Percentiles rank a stretch among this genome's conserved stretches.
Conservation (phyloP, 2,113 vertebrate species). For the Sclerurus mexicanus region DNA sequence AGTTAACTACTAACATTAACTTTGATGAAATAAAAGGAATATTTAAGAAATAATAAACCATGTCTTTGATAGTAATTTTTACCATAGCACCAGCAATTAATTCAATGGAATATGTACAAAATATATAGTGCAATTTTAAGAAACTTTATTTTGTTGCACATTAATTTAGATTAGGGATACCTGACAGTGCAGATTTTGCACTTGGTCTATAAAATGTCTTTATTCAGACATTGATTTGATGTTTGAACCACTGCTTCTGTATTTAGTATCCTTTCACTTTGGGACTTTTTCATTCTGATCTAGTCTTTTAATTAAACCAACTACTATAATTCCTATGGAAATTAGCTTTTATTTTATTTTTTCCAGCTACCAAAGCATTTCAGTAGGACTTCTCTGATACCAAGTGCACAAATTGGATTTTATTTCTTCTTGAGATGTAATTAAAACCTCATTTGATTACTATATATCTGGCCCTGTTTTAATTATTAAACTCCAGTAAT, state of each 20-base stretch:
- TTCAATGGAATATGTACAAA: neutral
- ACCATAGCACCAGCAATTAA: slow-evolving; percentile 10
- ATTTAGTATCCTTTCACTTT: slow-evolving; percentile 63
- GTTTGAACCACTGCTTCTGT: slow-evolving; percentile 25
- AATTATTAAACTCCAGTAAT: slow-evolving; percentile 80
- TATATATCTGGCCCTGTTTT: slow-evolving; percentile 79
- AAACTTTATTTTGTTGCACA: slow-evolving; percentile 14
- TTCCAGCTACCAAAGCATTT: slow-evolving; percentile 73
- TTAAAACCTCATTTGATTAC: slow-evolving; percentile 84
- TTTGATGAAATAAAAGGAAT: neutral
- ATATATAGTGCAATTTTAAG: slow-evolving; percentile 41
- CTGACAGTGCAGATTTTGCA: slow-evolving; percentile 43
- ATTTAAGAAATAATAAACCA: slow-evolving; percentile 43
- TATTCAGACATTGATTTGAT: slow-evolving; percentile 57
- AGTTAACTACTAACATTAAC: slow-evolving; percentile 7
- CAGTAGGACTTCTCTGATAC: slow-evolving; percentile 69
- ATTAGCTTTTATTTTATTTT: slow-evolving; percentile 75
- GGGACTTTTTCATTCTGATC: slow-evolving; percentile 55
- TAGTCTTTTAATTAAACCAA: slow-evolving; percentile 76
- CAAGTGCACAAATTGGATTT: slow-evolving; percentile 73
- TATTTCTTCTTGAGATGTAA: slow-evolving; percentile 79
- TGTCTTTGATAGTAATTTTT: neutral
- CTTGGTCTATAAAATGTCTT: slow-evolving; percentile 20
- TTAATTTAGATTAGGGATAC: slow-evolving; percentile 39
- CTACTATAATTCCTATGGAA: slow-evolving; percentile 75